Percentiles rank a stretch among this genome's conserved stretches.
These are phyloP conservation scores for Ectemnius continuus DNA, from an alignment of 2,888 invertebrate genomes.

Conservation along the genomic window DNA sequence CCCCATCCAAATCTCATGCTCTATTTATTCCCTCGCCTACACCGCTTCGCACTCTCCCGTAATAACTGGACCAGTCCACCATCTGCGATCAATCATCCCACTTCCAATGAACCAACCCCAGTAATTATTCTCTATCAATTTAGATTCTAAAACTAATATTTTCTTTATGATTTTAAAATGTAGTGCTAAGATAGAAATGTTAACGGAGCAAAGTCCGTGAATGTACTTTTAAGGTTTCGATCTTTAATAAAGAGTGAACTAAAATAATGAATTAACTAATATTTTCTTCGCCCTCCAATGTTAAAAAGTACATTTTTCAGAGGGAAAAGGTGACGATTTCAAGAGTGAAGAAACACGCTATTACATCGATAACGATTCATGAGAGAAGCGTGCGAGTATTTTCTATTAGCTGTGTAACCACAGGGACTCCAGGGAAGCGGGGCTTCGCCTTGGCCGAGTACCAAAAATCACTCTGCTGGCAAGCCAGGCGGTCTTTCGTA, in stretches of 20 bases:
- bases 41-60: background rate
- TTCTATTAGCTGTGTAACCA: constrained; percentile 35
- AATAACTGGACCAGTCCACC: background rate
- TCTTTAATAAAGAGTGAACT: too few relatives aligned
- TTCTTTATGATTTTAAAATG: too few relatives aligned
- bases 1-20: constrained; percentile 31
- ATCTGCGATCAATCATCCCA: background rate
- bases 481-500: constrained; percentile 30
- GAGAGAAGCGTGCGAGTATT: constrained; percentile 29
- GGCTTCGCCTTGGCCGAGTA: constrained; percentile 37
- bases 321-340: background rate
- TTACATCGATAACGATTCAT: constrained; percentile 41
- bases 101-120: background rate
- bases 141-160: background rate
- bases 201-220: too few relatives aligned
- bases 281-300: background rate
- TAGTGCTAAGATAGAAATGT: too few relatives aligned
- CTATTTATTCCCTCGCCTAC: constrained; percentile 29
- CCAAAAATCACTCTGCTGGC: constrained; percentile 36
- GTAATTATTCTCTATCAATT: background rate
- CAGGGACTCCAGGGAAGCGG: constrained; percentile 3
- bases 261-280: too few relatives aligned
- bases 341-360: background rate
- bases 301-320: background rate
- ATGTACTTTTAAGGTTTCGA: too few relatives aligned